Evolutionary conservation across 2,888 invertebrate genomes (phyloP).

Genomic region (Eupithecia insigniata): DNA sequence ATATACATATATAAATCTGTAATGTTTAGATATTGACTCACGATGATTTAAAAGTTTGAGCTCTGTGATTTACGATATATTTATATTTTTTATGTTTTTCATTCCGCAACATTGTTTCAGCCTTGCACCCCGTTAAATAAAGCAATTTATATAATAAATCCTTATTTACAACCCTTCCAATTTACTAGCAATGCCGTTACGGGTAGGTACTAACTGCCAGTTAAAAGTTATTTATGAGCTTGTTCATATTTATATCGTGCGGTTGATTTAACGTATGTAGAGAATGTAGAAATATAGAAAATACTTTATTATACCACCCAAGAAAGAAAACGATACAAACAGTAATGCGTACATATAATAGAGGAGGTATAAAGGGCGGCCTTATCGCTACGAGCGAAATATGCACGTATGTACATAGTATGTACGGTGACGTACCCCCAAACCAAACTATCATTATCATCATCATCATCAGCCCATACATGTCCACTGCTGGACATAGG

Average conservation of each 20-base stretch:
- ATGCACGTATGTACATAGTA: neutral
- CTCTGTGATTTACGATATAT: neutral
- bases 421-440: no score
- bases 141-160: conserved; percentile 31
- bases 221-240: conserved; percentile 41
- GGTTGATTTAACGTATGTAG: conserved; percentile 13
- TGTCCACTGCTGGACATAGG: no score
- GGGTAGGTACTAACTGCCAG: conserved; percentile 37
- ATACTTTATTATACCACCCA: neutral
- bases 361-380: neutral
- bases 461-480: no score
- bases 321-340: neutral
- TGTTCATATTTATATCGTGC: conserved; percentile 36
- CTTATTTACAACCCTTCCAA: conserved; percentile 41
- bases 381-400: neutral
- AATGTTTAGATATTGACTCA: neutral
- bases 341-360: neutral
- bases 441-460: no score
- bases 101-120: conserved; percentile 17
- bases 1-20: neutral
- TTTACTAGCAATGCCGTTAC: conserved; percentile 34
- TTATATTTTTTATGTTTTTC: neutral
- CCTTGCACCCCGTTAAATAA: conserved; percentile 27
- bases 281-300: neutral
- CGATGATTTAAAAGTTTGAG: neutral